Evolutionary conservation across 2,113 vertebrate genomes (phyloP).

Genomic region (Nothoprocta perdicaria): DNA sequence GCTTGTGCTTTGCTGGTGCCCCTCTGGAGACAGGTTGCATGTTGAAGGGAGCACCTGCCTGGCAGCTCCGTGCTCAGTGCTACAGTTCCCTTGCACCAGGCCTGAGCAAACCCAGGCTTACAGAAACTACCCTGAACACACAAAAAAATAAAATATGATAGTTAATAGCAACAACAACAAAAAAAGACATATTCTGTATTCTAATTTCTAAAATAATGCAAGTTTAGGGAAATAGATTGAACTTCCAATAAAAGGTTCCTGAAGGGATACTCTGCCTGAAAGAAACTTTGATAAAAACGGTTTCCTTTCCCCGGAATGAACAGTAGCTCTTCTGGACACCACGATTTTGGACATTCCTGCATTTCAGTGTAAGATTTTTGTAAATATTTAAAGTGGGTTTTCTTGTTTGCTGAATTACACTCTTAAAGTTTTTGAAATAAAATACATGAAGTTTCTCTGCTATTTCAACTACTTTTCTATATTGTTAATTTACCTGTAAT

Average conservation of each 20-base stretch:
- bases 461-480: background rate
- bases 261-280: background rate
- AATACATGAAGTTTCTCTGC: background rate
- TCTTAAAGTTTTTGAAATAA: background rate
- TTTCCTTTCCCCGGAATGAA: background rate
- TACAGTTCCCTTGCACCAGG: background rate
- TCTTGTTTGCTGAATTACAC: background rate
- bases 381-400: background rate
- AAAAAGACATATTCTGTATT: background rate
- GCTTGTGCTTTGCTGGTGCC: background rate
- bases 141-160: background rate
- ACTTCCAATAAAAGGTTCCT: background rate
- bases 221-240: background rate
- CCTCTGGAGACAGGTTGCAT: background rate
- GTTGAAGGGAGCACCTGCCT: accelerated
- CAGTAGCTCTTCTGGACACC: background rate
- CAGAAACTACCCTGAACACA: background rate
- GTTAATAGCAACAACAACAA: background rate
- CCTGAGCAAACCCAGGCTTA: background rate
- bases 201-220: background rate
- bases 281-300: background rate
- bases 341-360: background rate
- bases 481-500: background rate
- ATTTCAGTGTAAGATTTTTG: background rate
- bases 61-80: background rate